Conservation (phyloP, 2,888 invertebrate species). For the Xylocampa areola region DNA sequence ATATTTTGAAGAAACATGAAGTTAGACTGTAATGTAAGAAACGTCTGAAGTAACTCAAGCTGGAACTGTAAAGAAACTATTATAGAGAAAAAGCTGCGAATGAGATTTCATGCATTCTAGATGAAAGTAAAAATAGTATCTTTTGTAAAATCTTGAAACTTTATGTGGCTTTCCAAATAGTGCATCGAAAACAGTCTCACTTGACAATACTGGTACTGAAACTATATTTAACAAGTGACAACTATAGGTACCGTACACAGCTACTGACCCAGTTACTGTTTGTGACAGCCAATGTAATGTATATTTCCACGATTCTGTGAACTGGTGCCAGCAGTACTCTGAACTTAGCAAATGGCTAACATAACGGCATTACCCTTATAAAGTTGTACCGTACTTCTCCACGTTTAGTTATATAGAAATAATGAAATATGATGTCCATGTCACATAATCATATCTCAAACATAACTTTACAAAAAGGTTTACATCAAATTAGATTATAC, state of each 20-base stretch:
- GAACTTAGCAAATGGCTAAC: conserved; percentile 8
- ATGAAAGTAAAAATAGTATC: neutral
- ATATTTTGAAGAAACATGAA: conserved; percentile 7
- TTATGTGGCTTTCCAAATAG: conserved; percentile 4
- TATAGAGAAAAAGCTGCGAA: neutral
- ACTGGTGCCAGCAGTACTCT: conserved; percentile 2
- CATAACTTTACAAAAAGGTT: neutral
- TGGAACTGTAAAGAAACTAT: neutral
- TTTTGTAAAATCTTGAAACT: neutral
- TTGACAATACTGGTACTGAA: conserved; percentile 19
- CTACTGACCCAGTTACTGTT: conserved; percentile 30
- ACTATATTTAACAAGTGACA: conserved; percentile 21
- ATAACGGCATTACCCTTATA: neutral
- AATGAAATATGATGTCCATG: neutral
- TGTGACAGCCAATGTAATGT: conserved; percentile 20
- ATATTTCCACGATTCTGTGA: conserved; percentile 4
- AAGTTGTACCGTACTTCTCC: too few species aligned
- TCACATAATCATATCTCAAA: neutral
- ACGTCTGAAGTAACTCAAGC: neutral
- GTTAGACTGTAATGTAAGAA: neutral
- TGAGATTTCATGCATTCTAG: neutral
- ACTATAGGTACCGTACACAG: conserved; percentile 8
- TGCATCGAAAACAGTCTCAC: conserved; percentile 8
- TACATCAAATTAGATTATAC: neutral
- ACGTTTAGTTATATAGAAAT: neutral